Base-by-base conservation (phyloP, 2,888 invertebrate genomes). In the Monochamus alternatus region DNA sequence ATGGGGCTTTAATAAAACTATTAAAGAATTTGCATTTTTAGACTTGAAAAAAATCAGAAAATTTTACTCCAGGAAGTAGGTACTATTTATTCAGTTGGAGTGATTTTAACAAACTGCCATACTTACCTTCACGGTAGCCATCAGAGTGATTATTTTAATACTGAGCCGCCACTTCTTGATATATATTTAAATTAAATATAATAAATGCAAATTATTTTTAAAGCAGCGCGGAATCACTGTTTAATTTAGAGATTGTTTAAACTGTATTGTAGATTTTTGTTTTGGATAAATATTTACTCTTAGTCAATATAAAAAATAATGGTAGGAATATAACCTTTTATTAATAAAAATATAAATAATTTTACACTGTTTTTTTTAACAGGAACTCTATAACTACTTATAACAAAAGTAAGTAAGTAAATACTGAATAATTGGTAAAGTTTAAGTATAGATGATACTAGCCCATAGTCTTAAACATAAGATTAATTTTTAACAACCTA, bases 11-110 rank as follows among this genome's bases (percentile, higher is more conserved):
- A 55, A 64, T 14, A 75, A 73, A 72, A 58, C 73, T 10, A 32
- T 75, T n/a, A 44, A 58, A 51, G 43, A 74, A 60, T 75, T 75
- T 52, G 67, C 75, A 31, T 75, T 74, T 64, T n/a, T 75, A 7
- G 75, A 75, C 44, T 75, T 74, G 22, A 64, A 44, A 64, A 64
- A 47, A 64, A 44, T 38, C 64, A 64, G 10, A 64, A 44, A 14
- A 22, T 64, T 9, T 64, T 64, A 10, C 43, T 64, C 8, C 64
- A 64, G 14, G 47, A 64, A 47, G 64, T 64, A 14, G 64, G 64
- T 14, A 63, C 63, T 14, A 63, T 62, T 32, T 62, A 62, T 31
- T 31, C 12, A 30, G 62, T 62, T 12, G 62, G 30, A 38, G 1
- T 32, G 38, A 3, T 62, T 3, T 38, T 62, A 32, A 62, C 38